Percentiles rank a stretch among this genome's conserved stretches.
Evolutionary conservation across 1,140 invertebrate species (phyloP).

Genomic region (Lepidurus packardi): DNA sequence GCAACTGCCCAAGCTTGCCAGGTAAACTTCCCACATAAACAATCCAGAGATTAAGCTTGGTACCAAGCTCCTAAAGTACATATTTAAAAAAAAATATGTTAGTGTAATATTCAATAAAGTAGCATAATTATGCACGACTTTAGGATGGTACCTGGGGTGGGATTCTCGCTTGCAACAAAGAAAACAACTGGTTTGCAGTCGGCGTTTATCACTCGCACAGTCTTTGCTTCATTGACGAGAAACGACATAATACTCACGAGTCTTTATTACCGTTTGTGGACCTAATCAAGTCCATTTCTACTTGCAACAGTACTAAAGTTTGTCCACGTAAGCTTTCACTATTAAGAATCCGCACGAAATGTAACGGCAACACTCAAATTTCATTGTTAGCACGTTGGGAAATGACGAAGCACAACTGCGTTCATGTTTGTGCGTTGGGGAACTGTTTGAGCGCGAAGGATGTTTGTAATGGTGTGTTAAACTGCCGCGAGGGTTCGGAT

Average conservation of each 20-base stretch:
- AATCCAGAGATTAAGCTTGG: no score
- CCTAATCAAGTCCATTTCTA: background rate
- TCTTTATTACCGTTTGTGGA: background rate
- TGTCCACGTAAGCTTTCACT: background rate
- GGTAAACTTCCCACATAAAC: background rate
- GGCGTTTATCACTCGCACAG: background rate
- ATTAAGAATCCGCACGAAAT: no score
- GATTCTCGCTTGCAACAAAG: background rate
- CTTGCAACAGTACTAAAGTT: background rate
- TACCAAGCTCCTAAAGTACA: no score
- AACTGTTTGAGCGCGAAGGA: constrained; percentile 1
- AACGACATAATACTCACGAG: background rate
- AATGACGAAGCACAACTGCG: background rate
- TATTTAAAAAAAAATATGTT: background rate
- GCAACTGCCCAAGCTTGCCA: background rate
- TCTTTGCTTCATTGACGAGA: background rate
- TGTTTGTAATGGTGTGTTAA: constrained; percentile 23
- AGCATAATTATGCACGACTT: background rate
- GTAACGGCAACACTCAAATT: no score
- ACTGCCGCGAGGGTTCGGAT: constrained; percentile 32
- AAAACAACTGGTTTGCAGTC: background rate
- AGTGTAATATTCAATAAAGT: background rate
- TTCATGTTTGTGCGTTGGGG: constrained; percentile 23
- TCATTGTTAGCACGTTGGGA: background rate
- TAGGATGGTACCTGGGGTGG: constrained; percentile 2